phyloP scores from a whole-genome alignment of 2,113 vertebrate species.

The Muntiacus reevesi region DNA sequence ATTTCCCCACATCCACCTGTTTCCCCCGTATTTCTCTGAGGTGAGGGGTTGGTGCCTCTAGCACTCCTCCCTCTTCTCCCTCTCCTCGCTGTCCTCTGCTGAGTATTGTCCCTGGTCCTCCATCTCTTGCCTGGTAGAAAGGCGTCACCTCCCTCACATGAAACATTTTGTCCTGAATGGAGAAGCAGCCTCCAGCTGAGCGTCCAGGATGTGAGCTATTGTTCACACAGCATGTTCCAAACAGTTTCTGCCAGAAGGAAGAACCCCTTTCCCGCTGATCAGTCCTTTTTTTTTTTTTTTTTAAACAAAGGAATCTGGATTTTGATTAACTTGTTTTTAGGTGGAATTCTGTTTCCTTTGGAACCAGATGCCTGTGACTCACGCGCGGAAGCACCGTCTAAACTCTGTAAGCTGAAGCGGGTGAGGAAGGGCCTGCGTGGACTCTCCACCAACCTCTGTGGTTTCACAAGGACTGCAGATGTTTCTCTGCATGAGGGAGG shows the following conservation, averaged over 20 bases:
- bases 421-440: not conserved
- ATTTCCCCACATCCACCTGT: accelerated
- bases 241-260: constrained; percentile 33
- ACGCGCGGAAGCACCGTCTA: not conserved
- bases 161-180: constrained; percentile 1
- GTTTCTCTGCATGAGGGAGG: not conserved
- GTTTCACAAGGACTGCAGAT: not conserved
- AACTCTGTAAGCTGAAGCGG: not conserved
- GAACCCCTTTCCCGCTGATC: constrained; percentile 15
- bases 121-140: not conserved
- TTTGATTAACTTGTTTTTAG: constrained; percentile 60
- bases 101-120: not conserved
- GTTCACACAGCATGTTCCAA: constrained; percentile 13
- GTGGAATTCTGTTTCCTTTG: constrained; percentile 52
- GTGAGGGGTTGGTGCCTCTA: not conserved
- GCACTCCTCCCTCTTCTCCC: not conserved
- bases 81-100: not conserved
- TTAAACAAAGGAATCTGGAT: not conserved
- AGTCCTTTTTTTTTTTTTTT: not conserved
- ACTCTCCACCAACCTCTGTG: not conserved
- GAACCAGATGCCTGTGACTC: constrained; percentile 23
- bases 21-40: not conserved
- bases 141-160: not conserved
- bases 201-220: constrained; percentile 47
- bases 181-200: constrained; percentile 32